Evolutionary conservation across 2,797 vertebrate genomes (phyloP).

Genomic region (Tarsius wallacei): DNA sequence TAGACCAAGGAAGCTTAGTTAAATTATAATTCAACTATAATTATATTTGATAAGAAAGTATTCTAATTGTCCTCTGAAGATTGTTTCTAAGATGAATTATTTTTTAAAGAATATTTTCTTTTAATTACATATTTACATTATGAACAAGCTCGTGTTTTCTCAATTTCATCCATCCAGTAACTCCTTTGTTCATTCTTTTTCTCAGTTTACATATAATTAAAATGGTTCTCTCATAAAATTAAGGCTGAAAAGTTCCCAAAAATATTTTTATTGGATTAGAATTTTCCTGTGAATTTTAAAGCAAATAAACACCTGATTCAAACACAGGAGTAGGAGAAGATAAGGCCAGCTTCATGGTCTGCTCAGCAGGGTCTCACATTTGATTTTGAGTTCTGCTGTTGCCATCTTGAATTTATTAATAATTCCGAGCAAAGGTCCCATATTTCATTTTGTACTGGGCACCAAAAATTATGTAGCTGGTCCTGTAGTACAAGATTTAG

Average conservation of each 20-base stretch:
- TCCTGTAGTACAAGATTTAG: neutral
- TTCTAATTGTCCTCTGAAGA: slow-evolving; percentile 19
- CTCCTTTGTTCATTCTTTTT: slow-evolving; percentile 61
- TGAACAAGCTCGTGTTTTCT: slow-evolving; percentile 49
- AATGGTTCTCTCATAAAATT: slow-evolving; percentile 70
- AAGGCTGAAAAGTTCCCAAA: slow-evolving; percentile 33
- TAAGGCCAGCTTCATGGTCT: neutral
- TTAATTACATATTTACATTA: slow-evolving; percentile 50
- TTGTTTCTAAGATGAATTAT: slow-evolving; percentile 54
- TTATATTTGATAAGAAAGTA: slow-evolving; percentile 60
- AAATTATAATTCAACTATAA: slow-evolving; percentile 20
- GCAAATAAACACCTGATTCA: neutral
- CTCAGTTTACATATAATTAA: slow-evolving; percentile 57
- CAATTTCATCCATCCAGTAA: neutral
- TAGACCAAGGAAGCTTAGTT: neutral
- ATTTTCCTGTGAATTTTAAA: slow-evolving; percentile 18
- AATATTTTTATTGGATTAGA: slow-evolving; percentile 20
- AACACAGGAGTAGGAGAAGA: neutral
- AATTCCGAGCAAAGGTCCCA: neutral
- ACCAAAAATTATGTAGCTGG: neutral
- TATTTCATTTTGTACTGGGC: neutral
- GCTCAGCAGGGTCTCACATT: neutral
- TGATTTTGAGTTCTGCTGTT: neutral
- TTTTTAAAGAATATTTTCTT: slow-evolving; percentile 52
- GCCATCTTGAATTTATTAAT: neutral